Conservation (phyloP, 1,140 invertebrate genomes). For the Cherax quadricarinatus region DNA sequence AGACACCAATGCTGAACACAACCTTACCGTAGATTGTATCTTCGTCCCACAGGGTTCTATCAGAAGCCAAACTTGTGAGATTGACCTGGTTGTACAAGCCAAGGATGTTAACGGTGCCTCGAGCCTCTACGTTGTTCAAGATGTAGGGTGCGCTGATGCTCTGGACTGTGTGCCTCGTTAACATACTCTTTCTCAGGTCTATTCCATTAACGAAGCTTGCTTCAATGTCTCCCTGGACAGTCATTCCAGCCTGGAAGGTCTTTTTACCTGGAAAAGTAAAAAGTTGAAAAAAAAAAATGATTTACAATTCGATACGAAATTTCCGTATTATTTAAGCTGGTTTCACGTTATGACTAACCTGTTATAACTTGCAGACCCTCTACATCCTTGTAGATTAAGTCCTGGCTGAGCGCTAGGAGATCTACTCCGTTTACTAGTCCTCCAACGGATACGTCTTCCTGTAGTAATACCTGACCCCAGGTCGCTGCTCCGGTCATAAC, state of each 20-base stretch:
- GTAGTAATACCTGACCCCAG: constrained; percentile 10
- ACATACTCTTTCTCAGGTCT: constrained; percentile 14
- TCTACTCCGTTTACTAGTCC: constrained; percentile 23
- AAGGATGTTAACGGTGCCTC: not conserved
- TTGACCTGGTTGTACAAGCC: constrained; percentile 33
- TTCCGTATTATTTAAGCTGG: too few species aligned
- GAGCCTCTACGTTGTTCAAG: constrained; percentile 29
- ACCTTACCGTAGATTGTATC: not conserved
- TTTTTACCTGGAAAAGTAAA: constrained; percentile 36
- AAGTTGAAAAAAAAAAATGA: not conserved
- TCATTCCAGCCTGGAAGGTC: constrained; percentile 17
- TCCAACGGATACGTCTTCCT: constrained; percentile 20
- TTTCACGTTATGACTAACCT: not conserved
- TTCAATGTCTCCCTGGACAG: constrained; percentile 13
- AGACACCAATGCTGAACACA: too few species aligned
- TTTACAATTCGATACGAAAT: too few species aligned
- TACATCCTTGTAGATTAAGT: constrained; percentile 2
- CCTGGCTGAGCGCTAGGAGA: not conserved
- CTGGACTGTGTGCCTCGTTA: constrained; percentile 43
- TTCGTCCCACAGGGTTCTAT: not conserved
- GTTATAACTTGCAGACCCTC: constrained; percentile 18
- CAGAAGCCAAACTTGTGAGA: not conserved
- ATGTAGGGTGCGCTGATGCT: constrained; percentile 32
- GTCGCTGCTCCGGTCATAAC: constrained; percentile 10
- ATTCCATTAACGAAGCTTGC: constrained; percentile 20